phyloP scores from a whole-genome alignment of 1,140 invertebrate genomes.

The Mactra quadrangularis region DNA sequence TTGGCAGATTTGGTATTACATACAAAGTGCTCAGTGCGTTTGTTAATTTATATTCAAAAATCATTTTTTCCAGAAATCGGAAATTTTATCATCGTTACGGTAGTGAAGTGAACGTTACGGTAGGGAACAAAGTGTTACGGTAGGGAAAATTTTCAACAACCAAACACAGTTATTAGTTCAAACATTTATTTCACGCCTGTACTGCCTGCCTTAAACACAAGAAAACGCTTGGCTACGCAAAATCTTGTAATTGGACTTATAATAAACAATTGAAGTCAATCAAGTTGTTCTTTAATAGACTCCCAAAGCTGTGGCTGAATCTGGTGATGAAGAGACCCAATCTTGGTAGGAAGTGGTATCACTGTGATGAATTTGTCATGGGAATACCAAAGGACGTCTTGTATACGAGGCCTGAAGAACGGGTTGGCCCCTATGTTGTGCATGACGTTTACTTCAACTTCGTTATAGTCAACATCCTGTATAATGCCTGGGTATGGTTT shows the following conservation, averaged over 20 bases:
- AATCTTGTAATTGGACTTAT: not conserved
- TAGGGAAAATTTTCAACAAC: not conserved
- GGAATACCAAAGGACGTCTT: not conserved
- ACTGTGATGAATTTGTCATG: not conserved
- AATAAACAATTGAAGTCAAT: not conserved
- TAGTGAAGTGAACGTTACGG: conserved; percentile 15
- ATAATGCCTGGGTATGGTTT: not conserved
- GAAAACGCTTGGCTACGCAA: too few species aligned
- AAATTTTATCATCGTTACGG: conserved; percentile 2
- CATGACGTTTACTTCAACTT: too few species aligned
- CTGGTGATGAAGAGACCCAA: not conserved
- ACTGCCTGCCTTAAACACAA: too few species aligned
- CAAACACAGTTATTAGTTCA: too few species aligned
- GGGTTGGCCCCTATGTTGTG: not conserved
- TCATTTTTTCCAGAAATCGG: not conserved
- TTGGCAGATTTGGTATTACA: too few species aligned
- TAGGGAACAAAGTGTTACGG: not conserved
- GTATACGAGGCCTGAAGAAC: too few species aligned
- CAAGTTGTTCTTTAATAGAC: conserved; percentile 19
- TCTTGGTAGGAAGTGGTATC: not conserved
- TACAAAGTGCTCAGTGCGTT: not conserved
- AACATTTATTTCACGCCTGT: too few species aligned
- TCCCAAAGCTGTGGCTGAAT: conserved; percentile 3
- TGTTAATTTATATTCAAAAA: not conserved
- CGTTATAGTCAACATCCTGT: not conserved